phyloP scores from a whole-genome alignment of 2,113 vertebrate genomes.

The Grammatotria lemairii region DNA sequence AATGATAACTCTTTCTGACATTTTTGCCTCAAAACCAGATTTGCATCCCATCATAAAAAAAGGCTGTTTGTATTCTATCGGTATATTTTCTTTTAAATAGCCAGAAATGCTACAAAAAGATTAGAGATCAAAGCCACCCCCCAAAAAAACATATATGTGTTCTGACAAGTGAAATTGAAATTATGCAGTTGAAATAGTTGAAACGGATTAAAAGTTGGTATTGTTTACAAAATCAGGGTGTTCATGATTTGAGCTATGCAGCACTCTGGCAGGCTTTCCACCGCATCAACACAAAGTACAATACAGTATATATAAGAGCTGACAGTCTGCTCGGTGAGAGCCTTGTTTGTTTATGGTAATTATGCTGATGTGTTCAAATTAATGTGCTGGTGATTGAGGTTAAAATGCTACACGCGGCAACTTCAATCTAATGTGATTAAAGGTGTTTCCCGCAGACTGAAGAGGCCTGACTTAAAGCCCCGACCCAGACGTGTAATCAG shows the following conservation, averaged over 20 bases:
- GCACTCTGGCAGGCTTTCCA: neutral
- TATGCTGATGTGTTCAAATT: slow-evolving; percentile 30
- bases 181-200: neutral
- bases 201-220: neutral
- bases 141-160: neutral
- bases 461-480: neutral
- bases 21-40: neutral
- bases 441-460: neutral
- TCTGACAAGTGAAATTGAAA: neutral
- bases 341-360: slow-evolving; percentile 46
- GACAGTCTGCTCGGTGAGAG: neutral
- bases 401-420: slow-evolving; percentile 2
- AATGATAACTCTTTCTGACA: neutral
- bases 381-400: slow-evolving; percentile 33
- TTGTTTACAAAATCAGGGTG: neutral
- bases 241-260: neutral
- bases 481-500: slow-evolving; percentile 1
- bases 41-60: neutral
- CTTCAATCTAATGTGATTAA: slow-evolving; percentile 34
- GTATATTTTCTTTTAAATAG: neutral
- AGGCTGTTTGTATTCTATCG: neutral
- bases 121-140: neutral
- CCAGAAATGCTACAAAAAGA: neutral
- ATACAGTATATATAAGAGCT: neutral
- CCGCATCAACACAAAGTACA: neutral